These are phyloP conservation scores for Cygnus olor DNA, from an alignment of 2,797 vertebrate species.

Conservation along the genomic window DNA sequence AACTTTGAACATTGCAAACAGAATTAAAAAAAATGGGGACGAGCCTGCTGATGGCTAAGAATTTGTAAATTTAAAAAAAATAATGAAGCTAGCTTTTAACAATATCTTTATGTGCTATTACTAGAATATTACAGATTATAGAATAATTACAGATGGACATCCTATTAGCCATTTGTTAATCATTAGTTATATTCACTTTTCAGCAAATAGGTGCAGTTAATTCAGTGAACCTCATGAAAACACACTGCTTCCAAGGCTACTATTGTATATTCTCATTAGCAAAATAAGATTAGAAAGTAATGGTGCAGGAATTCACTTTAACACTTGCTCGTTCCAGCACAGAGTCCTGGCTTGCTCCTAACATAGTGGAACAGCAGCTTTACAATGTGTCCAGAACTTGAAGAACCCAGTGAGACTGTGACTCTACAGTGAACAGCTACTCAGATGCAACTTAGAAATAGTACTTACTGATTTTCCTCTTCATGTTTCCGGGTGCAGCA, in stretches of 20 bases:
- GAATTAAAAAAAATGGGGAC: neutral
- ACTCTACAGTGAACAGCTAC: neutral
- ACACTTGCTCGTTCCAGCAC: neutral
- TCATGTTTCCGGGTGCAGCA: slow-evolving; percentile 82
- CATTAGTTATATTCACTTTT: neutral
- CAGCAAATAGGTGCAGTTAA: neutral
- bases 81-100: neutral
- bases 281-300: neutral
- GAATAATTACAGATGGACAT: slow-evolving; percentile 13
- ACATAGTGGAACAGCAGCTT: neutral
- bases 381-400: neutral
- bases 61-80: neutral
- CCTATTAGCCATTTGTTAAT: slow-evolving; percentile 13
- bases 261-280: neutral
- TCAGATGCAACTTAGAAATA: neutral
- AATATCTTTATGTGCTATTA: neutral
- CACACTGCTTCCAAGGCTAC: neutral
- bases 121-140: neutral
- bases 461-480: slow-evolving; percentile 93
- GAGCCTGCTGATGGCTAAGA: neutral
- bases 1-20: neutral
- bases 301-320: neutral
- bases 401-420: neutral
- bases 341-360: neutral
- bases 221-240: slow-evolving; percentile 5